Base-by-base conservation (phyloP, 2,113 vertebrate genomes). In the Thomomys bottae region DNA sequence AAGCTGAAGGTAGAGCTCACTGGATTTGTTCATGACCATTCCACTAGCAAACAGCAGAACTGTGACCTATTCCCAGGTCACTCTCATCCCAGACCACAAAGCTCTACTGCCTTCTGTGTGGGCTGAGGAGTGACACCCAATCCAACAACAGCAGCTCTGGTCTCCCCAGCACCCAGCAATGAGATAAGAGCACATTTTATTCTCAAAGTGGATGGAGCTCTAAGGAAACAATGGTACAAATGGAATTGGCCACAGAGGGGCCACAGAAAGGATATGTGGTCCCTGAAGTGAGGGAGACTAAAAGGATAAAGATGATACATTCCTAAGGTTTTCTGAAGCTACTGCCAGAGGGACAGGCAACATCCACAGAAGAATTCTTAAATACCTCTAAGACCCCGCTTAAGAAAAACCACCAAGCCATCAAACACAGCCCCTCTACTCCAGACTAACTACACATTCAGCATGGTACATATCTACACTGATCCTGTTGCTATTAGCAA, bases 281-380 rank as follows among this genome's bases (percentile, higher is more conserved):
- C 76, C 63, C 76, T 32, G n/a, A 63, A 88, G 42, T 34, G 38
- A 63, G 80, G 49, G 59, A 63, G 36, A 67, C 2, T 0, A 34
- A 38, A 45, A 12, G 7, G 26, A 34, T 23, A 36, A 84, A 77
- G 42, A 42, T 9, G 49, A 54, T 54, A 24, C 21, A 8, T 40
- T 63, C n/a, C 42, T 30, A 21, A 34, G 32, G 34, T 26, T 71
- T 87, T 87, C 77, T 59, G 42, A 92, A 71, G 73, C 54, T 67
- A 57, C 36, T 49, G 68, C 23, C 73, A 40, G 36, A 42, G 15
- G 77, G 12, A 20, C 38, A 30, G 5, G 36, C 28, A 84, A 45
- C 30, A 12, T 36, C 85, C 45, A 54, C 12, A 40, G 64, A 73
- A 63, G 14, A 42, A 7, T 32, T 21, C 24, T 8, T 75, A 32